A percentile compares a stretch with the other conserved stretches of the same genome.
Conservation (phyloP, 2,797 vertebrate species). For the Chelon labrosus region DNA sequence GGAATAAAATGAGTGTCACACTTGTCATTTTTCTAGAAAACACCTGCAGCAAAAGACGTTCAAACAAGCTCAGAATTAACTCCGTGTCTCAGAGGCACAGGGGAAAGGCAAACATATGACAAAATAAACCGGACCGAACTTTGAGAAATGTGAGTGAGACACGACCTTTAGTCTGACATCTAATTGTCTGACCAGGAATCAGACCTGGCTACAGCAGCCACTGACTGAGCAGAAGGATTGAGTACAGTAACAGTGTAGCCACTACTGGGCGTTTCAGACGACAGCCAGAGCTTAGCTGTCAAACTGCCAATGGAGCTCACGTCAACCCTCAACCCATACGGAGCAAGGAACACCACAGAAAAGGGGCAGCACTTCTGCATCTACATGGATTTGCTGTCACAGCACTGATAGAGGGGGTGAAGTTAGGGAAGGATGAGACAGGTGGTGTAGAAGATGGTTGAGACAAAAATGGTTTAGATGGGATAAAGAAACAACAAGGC, state of each 20-base stretch:
- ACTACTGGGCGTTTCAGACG: constrained; percentile 52
- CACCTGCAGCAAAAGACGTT: constrained; percentile 32
- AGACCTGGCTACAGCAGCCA: constrained; percentile 22
- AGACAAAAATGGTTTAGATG: constrained; percentile 12
- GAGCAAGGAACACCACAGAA: constrained; percentile 31
- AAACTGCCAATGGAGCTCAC: constrained; percentile 53
- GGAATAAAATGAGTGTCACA: constrained; percentile 49
- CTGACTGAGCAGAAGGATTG: constrained; percentile 34
- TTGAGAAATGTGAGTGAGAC: constrained; percentile 4
- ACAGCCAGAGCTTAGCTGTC: constrained; percentile 65
- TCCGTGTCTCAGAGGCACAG: constrained; percentile 17
- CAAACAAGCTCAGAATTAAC: constrained; percentile 25
- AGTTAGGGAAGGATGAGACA: constrained; percentile 15
- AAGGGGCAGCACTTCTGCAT: constrained; percentile 35
- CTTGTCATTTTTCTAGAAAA: constrained; percentile 53
- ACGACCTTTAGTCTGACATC: background rate
- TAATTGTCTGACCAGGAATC: constrained; percentile 29
- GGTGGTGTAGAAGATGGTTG: constrained; percentile 11
- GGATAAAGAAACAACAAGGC: background rate
- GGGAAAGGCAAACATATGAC: constrained; percentile 12
- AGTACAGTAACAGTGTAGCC: constrained; percentile 41
- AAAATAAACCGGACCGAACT: constrained; percentile 7
- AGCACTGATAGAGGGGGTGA: constrained; percentile 41
- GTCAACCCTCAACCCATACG: constrained; percentile 31
- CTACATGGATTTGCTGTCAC: constrained; percentile 54